Evolutionary conservation across 2,888 invertebrate genomes (phyloP).

Genomic region (Mesorhabditis belari): DNA sequence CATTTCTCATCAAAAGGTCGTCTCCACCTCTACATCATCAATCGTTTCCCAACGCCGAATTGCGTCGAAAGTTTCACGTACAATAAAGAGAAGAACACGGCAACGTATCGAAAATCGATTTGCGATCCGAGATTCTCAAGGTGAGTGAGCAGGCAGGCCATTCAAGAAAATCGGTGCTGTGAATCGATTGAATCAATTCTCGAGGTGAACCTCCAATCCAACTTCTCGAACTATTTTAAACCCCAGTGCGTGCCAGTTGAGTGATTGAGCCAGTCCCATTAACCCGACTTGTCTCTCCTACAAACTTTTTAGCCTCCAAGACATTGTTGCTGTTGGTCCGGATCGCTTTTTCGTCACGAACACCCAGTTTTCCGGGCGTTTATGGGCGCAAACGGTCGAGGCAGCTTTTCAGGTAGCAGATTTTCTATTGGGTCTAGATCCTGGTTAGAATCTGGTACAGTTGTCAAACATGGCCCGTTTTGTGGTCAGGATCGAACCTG

Average conservation of each 20-base stretch:
- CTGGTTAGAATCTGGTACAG: too few relatives aligned
- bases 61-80: conserved; percentile 34
- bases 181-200: background rate
- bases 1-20: conserved; percentile 27
- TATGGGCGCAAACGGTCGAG: conserved; percentile 26
- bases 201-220: background rate
- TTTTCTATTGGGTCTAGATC: too few relatives aligned
- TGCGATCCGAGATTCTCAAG: conserved; percentile 20
- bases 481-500: too few relatives aligned
- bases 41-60: conserved; percentile 14
- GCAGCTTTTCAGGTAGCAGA: conserved; percentile 4
- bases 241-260: too few relatives aligned
- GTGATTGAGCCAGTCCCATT: too few relatives aligned
- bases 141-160: conserved; percentile 12
- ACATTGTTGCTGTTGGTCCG: conserved; percentile 39
- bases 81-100: conserved; percentile 18
- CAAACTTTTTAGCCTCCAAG: conserved; percentile 31
- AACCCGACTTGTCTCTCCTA: too few relatives aligned
- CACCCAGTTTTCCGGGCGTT: conserved; percentile 24
- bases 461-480: too few relatives aligned
- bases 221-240: background rate
- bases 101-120: conserved; percentile 34
- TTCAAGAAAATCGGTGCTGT: too few relatives aligned
- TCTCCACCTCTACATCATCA: conserved; percentile 37
- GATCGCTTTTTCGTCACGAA: conserved; percentile 45